phyloP scores from a whole-genome alignment of 1,140 invertebrate species.

The Halictus rubicundus region DNA sequence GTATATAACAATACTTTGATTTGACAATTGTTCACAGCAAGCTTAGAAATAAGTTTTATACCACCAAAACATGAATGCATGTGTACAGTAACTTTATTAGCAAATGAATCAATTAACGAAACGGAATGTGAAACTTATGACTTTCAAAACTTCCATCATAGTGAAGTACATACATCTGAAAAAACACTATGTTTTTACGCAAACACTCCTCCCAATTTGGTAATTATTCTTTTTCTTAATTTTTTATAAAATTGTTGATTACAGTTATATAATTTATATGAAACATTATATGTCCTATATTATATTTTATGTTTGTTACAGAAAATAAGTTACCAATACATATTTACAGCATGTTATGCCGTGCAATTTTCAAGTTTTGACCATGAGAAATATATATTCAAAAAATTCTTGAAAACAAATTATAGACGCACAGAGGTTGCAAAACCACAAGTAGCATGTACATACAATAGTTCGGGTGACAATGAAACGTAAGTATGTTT shows the following conservation, averaged over 20 bases:
- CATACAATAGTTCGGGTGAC: neutral
- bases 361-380: neutral
- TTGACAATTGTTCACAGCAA: neutral
- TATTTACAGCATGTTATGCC: conserved; percentile 39
- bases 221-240: neutral
- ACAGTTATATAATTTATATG: too few relatives aligned
- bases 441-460: conserved; percentile 9
- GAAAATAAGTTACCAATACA: neutral
- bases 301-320: neutral
- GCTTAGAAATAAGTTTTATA: neutral
- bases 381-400: neutral
- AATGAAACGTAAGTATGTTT: neutral
- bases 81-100: neutral
- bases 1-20: neutral
- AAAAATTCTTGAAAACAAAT: conserved; percentile 17
- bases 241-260: too few relatives aligned
- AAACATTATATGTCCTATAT: too few relatives aligned
- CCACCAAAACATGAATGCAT: neutral
- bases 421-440: neutral
- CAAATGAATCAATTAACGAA: neutral
- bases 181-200: neutral
- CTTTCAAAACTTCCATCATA: neutral
- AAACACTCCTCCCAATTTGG: neutral
- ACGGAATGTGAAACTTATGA: conserved; percentile 7
- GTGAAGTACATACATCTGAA: neutral